Conservation (phyloP, 2,888 invertebrate species). For the Volucella bombylans region DNA sequence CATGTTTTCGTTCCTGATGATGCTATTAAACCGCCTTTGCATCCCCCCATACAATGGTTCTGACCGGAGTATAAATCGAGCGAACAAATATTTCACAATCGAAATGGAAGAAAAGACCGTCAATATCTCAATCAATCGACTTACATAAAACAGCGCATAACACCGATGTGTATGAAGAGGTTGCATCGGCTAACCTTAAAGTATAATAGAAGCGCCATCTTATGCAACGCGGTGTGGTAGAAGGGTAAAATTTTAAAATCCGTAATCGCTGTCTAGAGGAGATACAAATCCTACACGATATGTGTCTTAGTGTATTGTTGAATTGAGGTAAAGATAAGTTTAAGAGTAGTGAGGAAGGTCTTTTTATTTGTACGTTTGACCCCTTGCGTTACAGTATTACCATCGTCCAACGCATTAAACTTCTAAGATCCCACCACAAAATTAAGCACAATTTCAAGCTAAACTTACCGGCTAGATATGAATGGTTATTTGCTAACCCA, state of each 20-base stretch:
- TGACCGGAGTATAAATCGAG: background rate
- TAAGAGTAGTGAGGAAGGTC: too few relatives aligned
- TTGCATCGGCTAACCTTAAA: too few relatives aligned
- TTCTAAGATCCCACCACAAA: too few relatives aligned
- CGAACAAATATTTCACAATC: conserved; percentile 6
- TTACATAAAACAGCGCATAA: background rate
- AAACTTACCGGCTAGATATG: too few relatives aligned
- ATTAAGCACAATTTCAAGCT: too few relatives aligned
- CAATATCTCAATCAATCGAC: background rate
- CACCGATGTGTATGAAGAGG: background rate
- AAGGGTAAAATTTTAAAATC: conserved; percentile 5
- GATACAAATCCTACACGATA: too few relatives aligned
- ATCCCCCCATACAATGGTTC: background rate
- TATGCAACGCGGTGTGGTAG: background rate
- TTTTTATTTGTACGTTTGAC: too few relatives aligned
- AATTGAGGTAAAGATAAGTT: too few relatives aligned
- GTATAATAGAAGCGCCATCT: background rate
- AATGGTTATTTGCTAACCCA: too few relatives aligned
- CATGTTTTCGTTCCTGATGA: background rate
- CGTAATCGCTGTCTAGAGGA: background rate
- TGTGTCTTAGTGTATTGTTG: too few relatives aligned
- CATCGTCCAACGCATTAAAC: too few relatives aligned
- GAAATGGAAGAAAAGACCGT: background rate
- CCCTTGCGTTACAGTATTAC: too few relatives aligned
- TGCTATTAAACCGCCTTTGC: background rate